A percentile compares a stretch with the other conserved stretches of the same genome.
Evolutionary conservation across 2,797 vertebrate species (phyloP).

Genomic region (Ptychobarbus kaznakovi): DNA sequence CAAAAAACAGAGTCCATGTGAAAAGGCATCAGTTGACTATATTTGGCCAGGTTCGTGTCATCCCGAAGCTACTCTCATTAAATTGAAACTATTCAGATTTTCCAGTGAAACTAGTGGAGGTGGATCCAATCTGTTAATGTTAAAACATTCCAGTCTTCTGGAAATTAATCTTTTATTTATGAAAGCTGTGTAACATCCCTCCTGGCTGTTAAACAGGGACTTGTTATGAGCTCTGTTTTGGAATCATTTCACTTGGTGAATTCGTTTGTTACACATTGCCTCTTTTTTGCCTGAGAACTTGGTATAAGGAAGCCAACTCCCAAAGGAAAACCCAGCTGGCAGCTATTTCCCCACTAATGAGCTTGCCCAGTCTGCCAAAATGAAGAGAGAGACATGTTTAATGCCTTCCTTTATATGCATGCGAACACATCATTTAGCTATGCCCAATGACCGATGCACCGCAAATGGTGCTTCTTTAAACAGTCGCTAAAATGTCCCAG

Average conservation of each 20-base stretch:
- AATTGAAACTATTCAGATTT: slow-evolving; percentile 54
- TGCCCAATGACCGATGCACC: slow-evolving; percentile 52
- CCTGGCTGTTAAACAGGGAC: slow-evolving; percentile 26
- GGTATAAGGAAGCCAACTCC: slow-evolving; percentile 45
- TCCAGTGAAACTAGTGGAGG: slow-evolving; percentile 38
- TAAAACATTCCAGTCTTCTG: slow-evolving; percentile 49
- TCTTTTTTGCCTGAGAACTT: slow-evolving; percentile 41
- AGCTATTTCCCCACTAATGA: slow-evolving; percentile 58
- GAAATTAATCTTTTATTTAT: slow-evolving; percentile 55
- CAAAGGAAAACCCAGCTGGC: slow-evolving; percentile 58
- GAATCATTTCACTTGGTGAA: slow-evolving; percentile 44
- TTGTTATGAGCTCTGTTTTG: slow-evolving; percentile 43
- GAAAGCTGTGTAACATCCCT: slow-evolving; percentile 48
- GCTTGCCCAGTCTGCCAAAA: slow-evolving; percentile 52
- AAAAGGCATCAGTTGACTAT: slow-evolving; percentile 1
- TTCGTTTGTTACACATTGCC: slow-evolving; percentile 43
- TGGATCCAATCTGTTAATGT: slow-evolving; percentile 49
- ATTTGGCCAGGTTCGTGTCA: slow-evolving; percentile 40
- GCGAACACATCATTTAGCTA: slow-evolving; percentile 49
- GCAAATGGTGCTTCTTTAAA: slow-evolving; percentile 47
- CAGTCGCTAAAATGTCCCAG: slow-evolving; percentile 39
- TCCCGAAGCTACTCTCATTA: slow-evolving; percentile 25
- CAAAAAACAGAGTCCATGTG: neutral
- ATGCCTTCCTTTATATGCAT: slow-evolving; percentile 52
- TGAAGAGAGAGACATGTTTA: slow-evolving; percentile 47